Evolutionary conservation across 2,888 invertebrate genomes (phyloP).

Genomic region (Escarpia spicata): DNA sequence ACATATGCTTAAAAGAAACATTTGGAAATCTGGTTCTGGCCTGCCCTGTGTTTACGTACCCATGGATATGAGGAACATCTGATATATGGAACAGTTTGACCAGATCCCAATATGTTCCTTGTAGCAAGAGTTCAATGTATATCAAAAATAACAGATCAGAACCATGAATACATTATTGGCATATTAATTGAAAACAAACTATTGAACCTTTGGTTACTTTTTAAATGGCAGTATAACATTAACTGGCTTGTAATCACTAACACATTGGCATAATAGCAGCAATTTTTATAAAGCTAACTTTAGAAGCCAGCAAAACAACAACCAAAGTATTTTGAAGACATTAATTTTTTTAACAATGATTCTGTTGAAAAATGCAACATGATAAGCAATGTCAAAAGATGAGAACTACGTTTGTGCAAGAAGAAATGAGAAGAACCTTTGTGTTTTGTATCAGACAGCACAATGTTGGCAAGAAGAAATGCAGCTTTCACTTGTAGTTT

Average conservation of each 20-base stretch:
- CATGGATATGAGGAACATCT: too few relatives aligned
- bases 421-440: neutral
- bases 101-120: too few relatives aligned
- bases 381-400: neutral
- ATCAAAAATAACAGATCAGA: neutral
- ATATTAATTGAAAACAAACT: neutral
- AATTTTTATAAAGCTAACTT: neutral
- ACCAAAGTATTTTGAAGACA: neutral
- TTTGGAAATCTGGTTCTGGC: too few relatives aligned
- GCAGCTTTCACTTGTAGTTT: slow-evolving; percentile 78
- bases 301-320: neutral
- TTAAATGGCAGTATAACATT: neutral
- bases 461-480: slow-evolving; percentile 72
- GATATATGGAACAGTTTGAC: too few relatives aligned
- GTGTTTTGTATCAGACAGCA: neutral
- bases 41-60: too few relatives aligned
- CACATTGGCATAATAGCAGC: neutral
- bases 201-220: neutral
- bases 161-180: neutral
- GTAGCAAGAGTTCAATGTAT: neutral
- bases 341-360: neutral
- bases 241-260: neutral
- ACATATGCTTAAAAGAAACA: neutral
- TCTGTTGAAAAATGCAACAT: neutral
- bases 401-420: neutral